Evolutionary conservation across 1,140 invertebrate genomes (phyloP), one percentile per base, ranked within the genome.

Genomic region (Tetramorium parvispinum): DNA sequence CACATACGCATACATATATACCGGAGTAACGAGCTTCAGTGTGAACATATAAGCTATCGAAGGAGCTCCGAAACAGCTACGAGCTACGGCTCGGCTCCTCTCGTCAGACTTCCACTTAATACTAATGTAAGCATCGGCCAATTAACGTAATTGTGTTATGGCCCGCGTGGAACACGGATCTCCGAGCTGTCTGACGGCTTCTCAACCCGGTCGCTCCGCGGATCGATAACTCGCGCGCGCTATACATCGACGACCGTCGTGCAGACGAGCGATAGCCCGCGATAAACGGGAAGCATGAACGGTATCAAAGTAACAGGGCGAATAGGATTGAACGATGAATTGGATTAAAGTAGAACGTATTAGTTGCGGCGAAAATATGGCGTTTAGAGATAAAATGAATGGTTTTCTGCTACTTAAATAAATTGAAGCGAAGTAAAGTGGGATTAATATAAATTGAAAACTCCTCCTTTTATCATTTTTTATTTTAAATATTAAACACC

Each of bases 91-190:
- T 61, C 75, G 37, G 40, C 51, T 71, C 43, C 46, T 76, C 85
- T 82, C 85, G 81, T 70, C 88, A 89, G 86, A 89, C 89, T 85
- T 85, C 81, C 75, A 86, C 90, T 91, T 88, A 88, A 90, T 89
- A 89, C 85, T 89, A 88, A 90, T 91, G 89, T 86, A 87, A 92
- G 91, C 86, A 85, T 90, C 85, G 85, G 79, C 87, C 91, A 91
- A 92, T 92, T 92, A 92, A 85, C 78, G 49, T 92, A 91, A 92
- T 92, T 89, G 81, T 85, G 82, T 91, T 91, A 89, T 85, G 73
- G 87, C 73, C 51, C 57, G 68, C 65, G 79, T 27, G 59, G 68
- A 70, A 66, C 85, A 66, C 51, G 55, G 73, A 73, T 76, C 78
- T 49, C 55, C 27, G 40, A 59, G 43, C 85, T 82, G 55, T 66